Evolutionary conservation across 2,113 vertebrate genomes (phyloP), one percentile per base, ranked within the genome.

Genomic region (Pedetes capensis): DNA sequence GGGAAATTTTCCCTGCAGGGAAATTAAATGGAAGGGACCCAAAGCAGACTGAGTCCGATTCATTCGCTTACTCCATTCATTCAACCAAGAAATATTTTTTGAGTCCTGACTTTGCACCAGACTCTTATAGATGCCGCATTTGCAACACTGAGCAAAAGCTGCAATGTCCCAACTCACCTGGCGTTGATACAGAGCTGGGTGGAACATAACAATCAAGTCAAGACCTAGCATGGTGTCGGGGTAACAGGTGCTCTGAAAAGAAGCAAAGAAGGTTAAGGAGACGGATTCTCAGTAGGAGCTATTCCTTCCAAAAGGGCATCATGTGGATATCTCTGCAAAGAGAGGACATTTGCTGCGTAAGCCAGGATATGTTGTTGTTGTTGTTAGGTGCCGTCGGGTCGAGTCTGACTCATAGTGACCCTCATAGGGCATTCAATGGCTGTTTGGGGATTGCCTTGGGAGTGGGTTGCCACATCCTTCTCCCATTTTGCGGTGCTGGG

Each of bases 111-210:
- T 89, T 39, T 37, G 12, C 17, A 81, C 23, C 23, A 68, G 78
- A 59, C 16, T 20, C 23, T 49, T 32, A 5, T 1, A 39, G 37
- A 51, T 22, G 23, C 1, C 8, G 0, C 7, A 22, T 11, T 11
- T 9, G 8, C 74, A 68, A 49, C 23, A 44, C 0, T 49, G 66
- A 84, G 12, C 18, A 34, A 51, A 59, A 44, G 11, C 66, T 82
- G n/a, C 53, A 6, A 37, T 44, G 8, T n/a, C 27, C 66, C 55
- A 14, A 8, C 42, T 13, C 49, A 81, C 0, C 4, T 27, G 57
- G 22, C 80, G n/a, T 13, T 64, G 3, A 47, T 17, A 44, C 37
- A 47, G 29, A 55, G 37, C 27, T 66, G 59, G 51, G 14, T 10
- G 18, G 51, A 47, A 82, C 49, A 34, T 32, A 91, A 51, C 3